Evolutionary conservation across 2,888 invertebrate species (phyloP).

Genomic region (Hypercompe scribonia): DNA sequence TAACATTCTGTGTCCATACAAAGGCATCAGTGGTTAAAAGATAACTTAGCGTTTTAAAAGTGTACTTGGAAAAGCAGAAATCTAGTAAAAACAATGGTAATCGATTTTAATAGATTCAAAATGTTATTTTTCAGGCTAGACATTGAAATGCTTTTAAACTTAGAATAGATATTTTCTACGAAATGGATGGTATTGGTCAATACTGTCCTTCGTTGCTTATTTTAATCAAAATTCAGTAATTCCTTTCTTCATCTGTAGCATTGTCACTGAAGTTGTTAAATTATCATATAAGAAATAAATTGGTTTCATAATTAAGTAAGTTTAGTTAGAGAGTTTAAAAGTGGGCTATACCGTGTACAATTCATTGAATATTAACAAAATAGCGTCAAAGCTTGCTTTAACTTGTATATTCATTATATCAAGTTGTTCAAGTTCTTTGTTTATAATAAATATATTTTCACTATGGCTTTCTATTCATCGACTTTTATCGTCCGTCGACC

Average conservation of each 20-base stretch:
- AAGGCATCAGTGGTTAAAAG: not conserved
- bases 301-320: no score
- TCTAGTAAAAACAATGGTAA: not conserved
- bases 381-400: not conserved
- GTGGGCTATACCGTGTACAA: not conserved
- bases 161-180: not conserved
- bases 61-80: not conserved
- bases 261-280: no score
- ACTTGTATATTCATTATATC: not conserved
- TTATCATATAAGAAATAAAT: no score
- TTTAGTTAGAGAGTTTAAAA: not conserved
- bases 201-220: no score
- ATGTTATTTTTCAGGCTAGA: not conserved
- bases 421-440: not conserved
- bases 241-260: no score
- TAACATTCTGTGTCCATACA: not conserved
- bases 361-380: not conserved
- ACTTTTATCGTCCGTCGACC: not conserved
- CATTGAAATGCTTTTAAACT: not conserved
- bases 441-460: not conserved
- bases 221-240: no score
- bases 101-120: not conserved
- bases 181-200: not conserved
- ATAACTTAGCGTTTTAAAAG: not conserved
- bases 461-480: not conserved